phyloP scores from a whole-genome alignment of 2,888 invertebrate genomes.

The Beris chalybata region DNA sequence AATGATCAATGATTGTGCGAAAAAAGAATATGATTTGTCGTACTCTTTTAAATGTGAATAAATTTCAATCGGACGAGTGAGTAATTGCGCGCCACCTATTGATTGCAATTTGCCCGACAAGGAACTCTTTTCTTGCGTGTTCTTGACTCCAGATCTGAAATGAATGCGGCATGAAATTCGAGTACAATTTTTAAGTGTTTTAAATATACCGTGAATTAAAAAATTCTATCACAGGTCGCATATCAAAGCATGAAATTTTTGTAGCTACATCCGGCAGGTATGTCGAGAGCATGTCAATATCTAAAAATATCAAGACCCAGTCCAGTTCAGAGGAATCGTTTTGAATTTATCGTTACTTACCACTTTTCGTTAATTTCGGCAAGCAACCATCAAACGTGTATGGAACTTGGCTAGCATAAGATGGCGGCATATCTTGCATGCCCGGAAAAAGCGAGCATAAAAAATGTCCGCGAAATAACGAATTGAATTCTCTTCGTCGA shows the following conservation, averaged over 20 bases:
- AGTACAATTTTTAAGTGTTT: no score
- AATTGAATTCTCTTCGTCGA: constrained; percentile 76
- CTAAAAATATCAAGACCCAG: constrained; percentile 38
- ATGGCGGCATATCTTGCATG: constrained; percentile 82
- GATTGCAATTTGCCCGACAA: constrained; percentile 34
- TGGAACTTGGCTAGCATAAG: constrained; percentile 81
- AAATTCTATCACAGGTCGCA: constrained; percentile 71
- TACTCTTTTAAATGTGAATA: constrained; percentile 59
- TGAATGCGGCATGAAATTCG: constrained; percentile 1
- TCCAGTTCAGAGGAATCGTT: neutral
- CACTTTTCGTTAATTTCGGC: constrained; percentile 62
- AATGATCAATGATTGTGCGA: constrained; percentile 8
- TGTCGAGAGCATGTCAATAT: constrained; percentile 66
- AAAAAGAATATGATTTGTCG: constrained; percentile 41
- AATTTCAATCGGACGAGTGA: constrained; percentile 51
- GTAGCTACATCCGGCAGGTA: constrained; percentile 70
- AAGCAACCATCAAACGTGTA: constrained; percentile 72
- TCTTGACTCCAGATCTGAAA: constrained; percentile 40
- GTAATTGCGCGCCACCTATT: constrained; percentile 27
- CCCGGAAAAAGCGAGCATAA: constrained; percentile 86
- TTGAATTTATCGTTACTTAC: constrained; percentile 33
- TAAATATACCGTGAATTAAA: constrained; percentile 65
- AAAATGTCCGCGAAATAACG: constrained; percentile 80
- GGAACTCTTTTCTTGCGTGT: constrained; percentile 34
- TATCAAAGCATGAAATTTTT: constrained; percentile 68